Evolutionary conservation across 2,113 vertebrate species (phyloP).

Genomic region (Caranx melampygus): DNA sequence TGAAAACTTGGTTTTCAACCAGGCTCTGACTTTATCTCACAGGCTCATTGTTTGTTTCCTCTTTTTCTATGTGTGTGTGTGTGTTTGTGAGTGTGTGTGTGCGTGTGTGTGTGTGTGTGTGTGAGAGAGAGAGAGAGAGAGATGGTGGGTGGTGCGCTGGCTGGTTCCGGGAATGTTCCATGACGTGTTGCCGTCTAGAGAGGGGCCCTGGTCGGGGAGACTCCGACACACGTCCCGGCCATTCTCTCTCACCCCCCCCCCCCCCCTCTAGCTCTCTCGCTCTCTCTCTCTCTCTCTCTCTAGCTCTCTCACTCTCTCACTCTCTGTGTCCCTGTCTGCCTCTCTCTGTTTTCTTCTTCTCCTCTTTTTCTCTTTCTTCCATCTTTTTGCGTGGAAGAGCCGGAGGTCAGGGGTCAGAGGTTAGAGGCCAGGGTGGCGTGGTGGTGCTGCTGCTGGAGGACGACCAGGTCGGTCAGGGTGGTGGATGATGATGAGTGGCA

Average conservation of each 20-base stretch:
- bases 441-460: too few relatives aligned
- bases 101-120: background rate
- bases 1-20: background rate
- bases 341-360: too few relatives aligned
- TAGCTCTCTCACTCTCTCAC: background rate
- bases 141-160: slow-evolving; percentile 78
- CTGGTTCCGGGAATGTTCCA: slow-evolving; percentile 85
- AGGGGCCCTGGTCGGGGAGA: slow-evolving; percentile 69
- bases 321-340: background rate
- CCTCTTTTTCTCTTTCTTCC: too few relatives aligned
- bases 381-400: too few relatives aligned
- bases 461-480: background rate
- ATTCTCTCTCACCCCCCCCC: slow-evolving; percentile 5
- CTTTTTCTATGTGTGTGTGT: slow-evolving; percentile 37
- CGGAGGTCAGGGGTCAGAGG: slow-evolving; percentile 51
- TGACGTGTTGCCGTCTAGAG: slow-evolving; percentile 78
- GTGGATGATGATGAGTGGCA: background rate
- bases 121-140: slow-evolving; percentile 48
- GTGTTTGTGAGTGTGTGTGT: slow-evolving; percentile 5
- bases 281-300: background rate
- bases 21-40: slow-evolving; percentile 66
- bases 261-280: background rate
- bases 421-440: slow-evolving; percentile 21
- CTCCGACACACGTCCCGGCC: slow-evolving; percentile 57
- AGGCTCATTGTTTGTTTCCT: slow-evolving; percentile 65